Base-by-base conservation (phyloP, 2,113 vertebrate genomes). In the Pangasianodon hypophthalmus region DNA sequence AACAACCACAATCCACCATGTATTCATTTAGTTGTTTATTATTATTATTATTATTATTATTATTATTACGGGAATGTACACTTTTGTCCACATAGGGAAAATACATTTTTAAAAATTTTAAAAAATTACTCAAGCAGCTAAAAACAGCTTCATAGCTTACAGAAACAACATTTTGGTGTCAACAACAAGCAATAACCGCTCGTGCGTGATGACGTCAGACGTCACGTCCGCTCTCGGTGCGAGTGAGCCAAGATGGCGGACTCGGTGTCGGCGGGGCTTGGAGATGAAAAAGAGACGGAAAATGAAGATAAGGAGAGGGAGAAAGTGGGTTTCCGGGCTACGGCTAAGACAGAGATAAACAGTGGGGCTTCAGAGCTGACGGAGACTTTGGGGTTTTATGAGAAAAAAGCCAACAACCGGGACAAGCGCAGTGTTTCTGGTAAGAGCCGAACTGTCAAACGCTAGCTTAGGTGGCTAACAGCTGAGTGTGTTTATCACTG, bases 171-270 rank as follows among this genome's bases (percentile, higher is more conserved):
- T 9, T 24, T 5, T 32, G 67, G 44, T 8, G 18, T 24, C 8
- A 50, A 52, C 46, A 3, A 52, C 48, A 48, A 13, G 21, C 11
- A 6, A n/a, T 6, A 13, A 52, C 48, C 9, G 10, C 37, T 24
- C 56, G 0, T 84, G 56, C 87, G 91, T 90, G 87, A 88, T 94
- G 94, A 95, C 95, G 93, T 93, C 87, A 60, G 19, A 58, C 69
- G 92, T 94, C 93, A 92, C 92, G 90, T 91, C 88, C 88, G 93
- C 85, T 84, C 84, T 88, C 87, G 94, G 90, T 92, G 93, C 94
- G 94, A 93, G 90, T 88, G 92, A 94, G 87, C 50, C 93, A 96
- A 96, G 94, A 97, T 97, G 96, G 96, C 96, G 95, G 96, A 97
- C 90, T 94, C 94, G 91, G 94, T 94, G 89, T 94, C 95, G 88